Evolutionary conservation across 2,113 vertebrate genomes (phyloP).

Genomic region (Empidonax alnorum): DNA sequence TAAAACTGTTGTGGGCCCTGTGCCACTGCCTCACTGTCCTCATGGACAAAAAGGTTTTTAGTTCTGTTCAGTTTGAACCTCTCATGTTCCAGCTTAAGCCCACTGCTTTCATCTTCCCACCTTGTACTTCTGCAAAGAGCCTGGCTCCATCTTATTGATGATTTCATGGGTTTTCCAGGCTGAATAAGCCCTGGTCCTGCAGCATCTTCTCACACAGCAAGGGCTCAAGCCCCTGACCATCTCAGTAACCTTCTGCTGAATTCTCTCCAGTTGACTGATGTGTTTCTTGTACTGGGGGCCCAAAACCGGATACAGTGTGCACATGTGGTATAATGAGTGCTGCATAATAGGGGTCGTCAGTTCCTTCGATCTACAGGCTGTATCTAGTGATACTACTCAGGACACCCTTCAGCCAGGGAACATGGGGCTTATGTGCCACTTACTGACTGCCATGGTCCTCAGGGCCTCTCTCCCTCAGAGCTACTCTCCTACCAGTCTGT

Average conservation of each 20-base stretch:
- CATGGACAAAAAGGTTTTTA: background rate
- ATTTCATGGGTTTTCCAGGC: background rate
- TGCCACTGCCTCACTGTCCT: background rate
- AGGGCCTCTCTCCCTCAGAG: background rate
- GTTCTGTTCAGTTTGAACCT: background rate
- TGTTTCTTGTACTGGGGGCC: background rate
- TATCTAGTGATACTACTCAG: background rate
- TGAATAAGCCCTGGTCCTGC: background rate
- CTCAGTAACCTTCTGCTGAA: background rate
- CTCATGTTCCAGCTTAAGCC: background rate
- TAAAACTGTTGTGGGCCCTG: background rate
- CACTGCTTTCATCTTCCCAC: background rate
- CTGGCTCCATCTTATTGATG: background rate
- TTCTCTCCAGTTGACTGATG: fast-evolving
- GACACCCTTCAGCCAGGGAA: background rate
- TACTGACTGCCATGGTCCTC: background rate
- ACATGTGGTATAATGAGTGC: background rate
- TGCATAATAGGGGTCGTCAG: background rate
- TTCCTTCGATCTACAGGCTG: background rate
- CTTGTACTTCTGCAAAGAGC: background rate
- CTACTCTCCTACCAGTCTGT: background rate
- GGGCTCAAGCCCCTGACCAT: background rate
- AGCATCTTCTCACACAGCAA: background rate
- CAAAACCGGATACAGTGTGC: background rate
- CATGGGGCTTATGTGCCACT: background rate